Conservation (phyloP, 2,888 invertebrate genomes). For the Aleiodes leptofemur region DNA sequence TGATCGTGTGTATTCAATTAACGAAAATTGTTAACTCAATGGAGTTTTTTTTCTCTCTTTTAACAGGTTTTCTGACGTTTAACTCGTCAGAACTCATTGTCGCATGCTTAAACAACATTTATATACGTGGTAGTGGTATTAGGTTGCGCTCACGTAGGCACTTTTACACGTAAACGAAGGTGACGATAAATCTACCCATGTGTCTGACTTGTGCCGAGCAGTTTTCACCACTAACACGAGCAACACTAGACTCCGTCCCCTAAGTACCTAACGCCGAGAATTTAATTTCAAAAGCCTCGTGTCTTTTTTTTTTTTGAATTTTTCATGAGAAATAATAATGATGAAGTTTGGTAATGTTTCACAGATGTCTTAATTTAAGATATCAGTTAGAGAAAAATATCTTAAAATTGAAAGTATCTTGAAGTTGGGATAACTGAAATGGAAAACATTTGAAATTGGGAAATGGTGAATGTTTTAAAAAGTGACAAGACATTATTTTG, state of each 20-base stretch:
- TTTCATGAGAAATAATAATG: too few relatives aligned
- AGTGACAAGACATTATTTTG: too few relatives aligned
- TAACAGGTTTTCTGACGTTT: neutral
- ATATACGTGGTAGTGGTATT: constrained; percentile 12
- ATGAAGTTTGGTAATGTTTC: too few relatives aligned
- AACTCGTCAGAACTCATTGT: constrained; percentile 24
- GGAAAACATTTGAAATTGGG: too few relatives aligned
- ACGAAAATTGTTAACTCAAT: neutral
- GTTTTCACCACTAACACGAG: constrained; percentile 31
- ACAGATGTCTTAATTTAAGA: too few relatives aligned
- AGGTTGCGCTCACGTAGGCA: constrained; percentile 29
- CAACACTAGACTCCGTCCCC: neutral
- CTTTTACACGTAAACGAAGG: constrained; percentile 38
- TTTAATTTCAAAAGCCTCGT: constrained; percentile 28
- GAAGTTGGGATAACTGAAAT: too few relatives aligned
- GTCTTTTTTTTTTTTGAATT: too few relatives aligned
- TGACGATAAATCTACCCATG: constrained; percentile 34
- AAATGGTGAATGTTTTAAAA: too few relatives aligned
- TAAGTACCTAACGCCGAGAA: constrained; percentile 31
- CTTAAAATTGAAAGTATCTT: too few relatives aligned
- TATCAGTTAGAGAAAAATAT: too few relatives aligned
- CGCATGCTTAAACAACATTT: constrained; percentile 23
- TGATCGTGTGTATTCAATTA: neutral
- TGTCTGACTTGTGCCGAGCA: constrained; percentile 32
- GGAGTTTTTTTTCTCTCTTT: too few relatives aligned